A percentile compares a stretch with the other conserved stretches of the same genome.
Conservation (phyloP, 2,113 vertebrate genomes). For the Calidris pugnax region DNA sequence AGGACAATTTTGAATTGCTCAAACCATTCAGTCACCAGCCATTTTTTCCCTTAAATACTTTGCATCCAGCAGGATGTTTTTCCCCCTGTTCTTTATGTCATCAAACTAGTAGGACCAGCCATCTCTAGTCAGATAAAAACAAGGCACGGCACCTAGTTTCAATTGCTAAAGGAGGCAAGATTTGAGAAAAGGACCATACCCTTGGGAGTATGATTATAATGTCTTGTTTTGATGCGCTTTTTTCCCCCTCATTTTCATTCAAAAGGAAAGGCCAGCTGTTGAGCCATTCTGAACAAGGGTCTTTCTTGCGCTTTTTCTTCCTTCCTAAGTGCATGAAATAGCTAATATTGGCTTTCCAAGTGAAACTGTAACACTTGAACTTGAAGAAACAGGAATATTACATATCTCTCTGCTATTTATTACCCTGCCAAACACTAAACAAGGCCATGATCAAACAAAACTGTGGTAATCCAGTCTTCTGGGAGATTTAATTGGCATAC, state of each 20-base stretch:
- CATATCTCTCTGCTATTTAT: constrained; percentile 38
- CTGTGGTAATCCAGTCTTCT: constrained; percentile 31
- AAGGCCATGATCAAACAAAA: constrained; percentile 42
- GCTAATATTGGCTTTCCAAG: constrained; percentile 25
- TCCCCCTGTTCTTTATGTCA: background rate
- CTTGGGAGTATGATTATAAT: background rate
- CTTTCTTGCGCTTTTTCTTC: background rate
- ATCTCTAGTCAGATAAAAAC: background rate
- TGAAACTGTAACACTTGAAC: constrained; percentile 31
- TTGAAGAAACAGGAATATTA: constrained; percentile 25
- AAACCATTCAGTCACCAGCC: background rate
- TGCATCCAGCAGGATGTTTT: background rate
- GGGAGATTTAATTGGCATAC: constrained; percentile 54
- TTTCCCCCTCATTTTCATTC: background rate
- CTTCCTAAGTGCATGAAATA: background rate
- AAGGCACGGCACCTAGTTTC: background rate
- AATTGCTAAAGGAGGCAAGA: background rate
- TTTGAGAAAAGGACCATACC: background rate
- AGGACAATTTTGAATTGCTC: background rate
- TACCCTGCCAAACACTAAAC: constrained; percentile 52
- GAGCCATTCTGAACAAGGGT: background rate
- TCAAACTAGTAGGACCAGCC: background rate
- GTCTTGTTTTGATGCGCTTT: background rate
- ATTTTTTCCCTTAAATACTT: background rate
- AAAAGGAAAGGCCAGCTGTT: background rate